These are phyloP conservation scores for Dinomys branickii DNA, from an alignment of 2,113 vertebrate genomes.

Conservation along the genomic window DNA sequence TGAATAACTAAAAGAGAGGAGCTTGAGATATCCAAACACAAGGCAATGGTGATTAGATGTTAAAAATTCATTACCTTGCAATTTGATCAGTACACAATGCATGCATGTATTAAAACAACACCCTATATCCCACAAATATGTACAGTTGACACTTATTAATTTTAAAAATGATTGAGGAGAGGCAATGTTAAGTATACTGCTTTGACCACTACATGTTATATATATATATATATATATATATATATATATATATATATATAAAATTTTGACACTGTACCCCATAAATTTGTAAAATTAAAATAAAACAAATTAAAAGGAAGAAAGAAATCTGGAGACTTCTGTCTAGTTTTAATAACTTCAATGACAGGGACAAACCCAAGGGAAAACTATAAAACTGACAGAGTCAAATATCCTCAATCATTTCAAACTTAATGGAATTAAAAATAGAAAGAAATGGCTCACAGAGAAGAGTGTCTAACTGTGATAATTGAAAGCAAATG, in stretches of 20 bases:
- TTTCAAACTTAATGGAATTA: conserved; percentile 37
- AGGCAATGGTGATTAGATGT: background rate
- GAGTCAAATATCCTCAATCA: conserved; percentile 36
- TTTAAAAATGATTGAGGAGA: background rate
- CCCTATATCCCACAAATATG: background rate
- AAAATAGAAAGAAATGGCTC: conserved; percentile 58
- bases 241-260: too few relatives aligned
- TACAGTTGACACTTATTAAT: background rate
- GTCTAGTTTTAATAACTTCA: conserved; percentile 39
- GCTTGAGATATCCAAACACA: background rate
- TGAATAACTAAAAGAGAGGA: background rate
- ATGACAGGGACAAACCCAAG: conserved; percentile 35
- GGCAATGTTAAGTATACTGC: background rate
- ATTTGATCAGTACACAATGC: background rate
- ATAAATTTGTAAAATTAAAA: background rate
- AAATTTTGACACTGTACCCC: background rate
- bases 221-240: too few relatives aligned
- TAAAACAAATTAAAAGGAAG: background rate
- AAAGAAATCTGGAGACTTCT: background rate
- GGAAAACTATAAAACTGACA: conserved; percentile 41
- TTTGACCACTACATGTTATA: background rate
- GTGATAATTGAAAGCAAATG: conserved; percentile 61
- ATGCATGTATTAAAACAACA: background rate
- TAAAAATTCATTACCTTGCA: background rate
- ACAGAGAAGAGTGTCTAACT: conserved; percentile 24